Evolutionary conservation across 1,140 invertebrate genomes (phyloP), one percentile per base, ranked within the genome.

Genomic region (Rhagoletis zephyria): DNA sequence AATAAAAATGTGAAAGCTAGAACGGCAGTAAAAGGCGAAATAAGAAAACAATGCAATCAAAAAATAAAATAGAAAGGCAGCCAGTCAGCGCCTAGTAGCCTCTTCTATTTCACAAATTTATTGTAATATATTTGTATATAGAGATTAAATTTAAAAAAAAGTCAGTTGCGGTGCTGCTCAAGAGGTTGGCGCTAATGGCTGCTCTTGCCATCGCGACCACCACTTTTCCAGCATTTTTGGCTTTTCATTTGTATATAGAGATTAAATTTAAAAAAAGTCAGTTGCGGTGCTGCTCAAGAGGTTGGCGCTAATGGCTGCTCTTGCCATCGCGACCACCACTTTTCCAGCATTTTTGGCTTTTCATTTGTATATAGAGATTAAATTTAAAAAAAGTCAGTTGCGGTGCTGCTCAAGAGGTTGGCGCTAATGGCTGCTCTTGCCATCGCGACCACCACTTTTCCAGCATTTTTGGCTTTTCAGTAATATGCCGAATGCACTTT

Each of bases 11-110:
- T 81, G 74, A 81, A 81, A 81, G 45, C 14, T n/a, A 81, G 74
- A 81, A 81, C 51, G 74, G 14, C 56, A 19, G 74, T 81, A 56
- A 81, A 81, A 30, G 56, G 48, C 16, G 30, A 4, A 59, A 56
- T 81, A 56, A 59, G 74, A n/a, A 81, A 81, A 30, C 10, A 30
- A 56, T 56, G 74, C 51, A 81, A 16, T 56, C 12, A 81, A 81
- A 56, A 81, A 81, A 30, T 30, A 30, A 30, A 30, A 30, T 30
- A 56, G 74, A 81, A 56, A 81, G 19, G 14, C 70, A 16, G 40
- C 3, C 67, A 74, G 64, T 67, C 64, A 67, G 2, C 19, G 19
- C 19, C 5, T 12, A 12, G 12, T 5, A 45, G 16, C 30, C 42
- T 7, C 45, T 74, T 70, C 12, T 40, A 42, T 70, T 70, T 70